Evolutionary conservation across 2,797 vertebrate genomes (phyloP), one percentile per base, ranked within the genome.

Genomic region (Columba guinea): DNA sequence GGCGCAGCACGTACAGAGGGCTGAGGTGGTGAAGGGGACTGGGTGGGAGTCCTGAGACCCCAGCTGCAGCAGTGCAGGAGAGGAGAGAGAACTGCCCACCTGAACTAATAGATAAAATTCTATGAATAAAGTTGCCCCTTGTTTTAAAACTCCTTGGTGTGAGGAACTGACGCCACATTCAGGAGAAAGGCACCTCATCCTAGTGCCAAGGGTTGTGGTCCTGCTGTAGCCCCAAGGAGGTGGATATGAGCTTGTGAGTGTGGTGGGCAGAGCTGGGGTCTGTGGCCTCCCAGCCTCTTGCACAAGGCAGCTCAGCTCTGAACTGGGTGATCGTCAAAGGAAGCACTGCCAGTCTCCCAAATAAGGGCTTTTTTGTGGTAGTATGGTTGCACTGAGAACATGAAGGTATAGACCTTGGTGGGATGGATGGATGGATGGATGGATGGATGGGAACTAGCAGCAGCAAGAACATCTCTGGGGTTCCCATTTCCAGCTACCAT

Each of bases 61-160:
- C 0, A 0, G 20, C 69, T 71, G 13, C 71, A 65, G 28, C 63
- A 74, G 17, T 0, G 0, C 23, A 32, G 37, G 20, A n/a, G 20
- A 14, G 23, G 14, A 49, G 68, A 64, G 35, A 64, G 59, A 18
- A 5, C 32, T 81, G 23, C 22, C 7, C 24, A 14, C 32, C 21
- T 51, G 46, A 71, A 39, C 41, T 44, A 67, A 32, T 28, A n/a
- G 18, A 14, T 85, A 52, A 46, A 85, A 59, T 3, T 37, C 34
- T 8, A 7, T 56, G 22, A 28, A 6, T 87, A 22, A 91, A 67
- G 23, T 56, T 9, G 2, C 3, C 28, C 26, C 13, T 60, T 77
- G 73, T 67, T 56, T 17, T 52, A 60, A 77, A 75, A 69, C 52
- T 68, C 30, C n/a, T 34, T 3, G 2, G 13, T 75, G 19, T 41